Base-by-base conservation (phyloP, 2,797 vertebrate genomes). In the Trachurus trachurus region DNA sequence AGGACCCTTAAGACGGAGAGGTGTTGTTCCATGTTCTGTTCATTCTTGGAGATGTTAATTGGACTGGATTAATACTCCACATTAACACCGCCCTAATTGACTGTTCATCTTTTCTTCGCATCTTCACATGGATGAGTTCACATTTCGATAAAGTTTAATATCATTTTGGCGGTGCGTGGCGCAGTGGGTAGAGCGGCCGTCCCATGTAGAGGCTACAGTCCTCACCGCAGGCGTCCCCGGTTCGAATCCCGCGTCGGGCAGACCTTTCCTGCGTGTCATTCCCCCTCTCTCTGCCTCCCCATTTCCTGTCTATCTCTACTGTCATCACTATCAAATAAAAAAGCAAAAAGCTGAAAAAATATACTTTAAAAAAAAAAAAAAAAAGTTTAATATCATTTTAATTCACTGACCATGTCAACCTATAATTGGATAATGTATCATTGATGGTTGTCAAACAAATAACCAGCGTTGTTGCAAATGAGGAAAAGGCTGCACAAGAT, bases 1-100 rank as follows among this genome's bases (percentile, higher is more conserved):
- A 85, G 71, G 76, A 59, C 66, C 77, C 84, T 79, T 68, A 74
- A 88, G 74, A 90, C 58, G 34, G 63, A 81, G 81, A 86, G 78
- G 69, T 88, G 89, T 74, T 86, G 62, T 59, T 80, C 50, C 60
- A 34, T 82, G 76, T 80, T 85, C 70, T 74, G 59, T 53, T 60
- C 87, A 78, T 87, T 88, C 67, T 59, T 68, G 45, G 67, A 62
- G 22, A 70, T 69, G 71, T 76, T 92, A 94, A 94, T 93, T 91
- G 78, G 76, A 83, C 49, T 47, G 73, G 68, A 94, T 91, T 91
- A 92, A 92, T 91, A 63, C 70, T 78, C 65, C 39, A 74, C 81
- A 86, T 87, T 90, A 87, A 90, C 74, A 44, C 53, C 12, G 64
- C 47, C 37, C 49, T 78, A 66, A 82, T 90, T 64, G 59, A 69